A percentile compares a stretch with the other conserved stretches of the same genome.
These are phyloP conservation scores for Nasonia longicornis DNA, from an alignment of 1,140 invertebrate genomes.

Conservation along the genomic window DNA sequence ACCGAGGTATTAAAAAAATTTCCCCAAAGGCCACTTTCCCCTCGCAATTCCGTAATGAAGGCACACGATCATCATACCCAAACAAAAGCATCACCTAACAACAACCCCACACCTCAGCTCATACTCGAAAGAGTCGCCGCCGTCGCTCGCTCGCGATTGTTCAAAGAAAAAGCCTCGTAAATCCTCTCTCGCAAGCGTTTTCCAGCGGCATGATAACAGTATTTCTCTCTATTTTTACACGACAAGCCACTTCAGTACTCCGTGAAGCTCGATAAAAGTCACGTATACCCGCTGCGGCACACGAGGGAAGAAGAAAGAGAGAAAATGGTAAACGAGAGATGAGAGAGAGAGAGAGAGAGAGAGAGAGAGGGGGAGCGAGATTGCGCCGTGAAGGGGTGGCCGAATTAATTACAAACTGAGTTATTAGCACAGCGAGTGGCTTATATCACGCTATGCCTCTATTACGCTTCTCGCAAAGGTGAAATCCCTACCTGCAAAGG, in stretches of 20 bases:
- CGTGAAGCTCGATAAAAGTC: constrained; percentile 29
- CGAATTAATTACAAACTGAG: constrained; percentile 38
- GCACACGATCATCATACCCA: too few relatives aligned
- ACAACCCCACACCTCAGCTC: too few relatives aligned
- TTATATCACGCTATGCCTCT: constrained; percentile 32
- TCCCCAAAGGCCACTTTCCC: too few relatives aligned
- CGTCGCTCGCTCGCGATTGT: too few relatives aligned
- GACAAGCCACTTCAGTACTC: constrained; percentile 32
- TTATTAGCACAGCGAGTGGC: constrained; percentile 27
- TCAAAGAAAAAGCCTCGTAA: constrained; percentile 17
- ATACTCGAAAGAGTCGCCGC: too few relatives aligned
- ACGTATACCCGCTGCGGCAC: not conserved
- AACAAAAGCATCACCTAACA: too few relatives aligned
- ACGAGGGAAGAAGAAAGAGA: constrained; percentile 38
- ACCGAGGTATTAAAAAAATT: too few relatives aligned
- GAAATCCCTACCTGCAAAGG: not conserved
- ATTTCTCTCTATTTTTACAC: constrained; percentile 35
- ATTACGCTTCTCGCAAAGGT: constrained; percentile 12
- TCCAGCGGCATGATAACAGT: constrained; percentile 7
- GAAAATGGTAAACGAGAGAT: constrained; percentile 45
- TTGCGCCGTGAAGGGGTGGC: constrained; percentile 31
- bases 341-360: constrained; percentile 41
- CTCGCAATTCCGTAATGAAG: too few relatives aligned
- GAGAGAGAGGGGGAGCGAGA: constrained; percentile 25
- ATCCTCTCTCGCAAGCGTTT: not conserved